Evolutionary conservation across 2,113 vertebrate genomes (phyloP).

Genomic region (Nothobranchius kuhntae): DNA sequence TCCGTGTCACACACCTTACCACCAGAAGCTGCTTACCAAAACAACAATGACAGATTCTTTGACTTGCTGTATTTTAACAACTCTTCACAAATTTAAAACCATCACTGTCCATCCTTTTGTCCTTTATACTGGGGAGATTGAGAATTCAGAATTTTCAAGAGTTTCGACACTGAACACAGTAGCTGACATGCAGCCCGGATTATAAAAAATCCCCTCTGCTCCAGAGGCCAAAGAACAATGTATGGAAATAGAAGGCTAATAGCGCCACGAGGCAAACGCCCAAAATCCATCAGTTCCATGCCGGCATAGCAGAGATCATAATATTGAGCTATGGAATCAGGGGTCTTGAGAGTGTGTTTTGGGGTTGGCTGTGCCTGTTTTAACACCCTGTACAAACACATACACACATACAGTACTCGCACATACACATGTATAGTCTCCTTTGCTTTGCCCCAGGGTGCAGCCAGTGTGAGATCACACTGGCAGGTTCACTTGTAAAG

Average conservation of each 20-base stretch:
- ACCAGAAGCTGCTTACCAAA: too few relatives aligned
- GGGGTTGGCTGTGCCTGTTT: constrained; percentile 73
- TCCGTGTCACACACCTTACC: too few relatives aligned
- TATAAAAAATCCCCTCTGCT: constrained; percentile 26
- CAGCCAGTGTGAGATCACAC: constrained; percentile 78
- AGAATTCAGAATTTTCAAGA: constrained; percentile 5
- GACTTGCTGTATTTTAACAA: too few relatives aligned
- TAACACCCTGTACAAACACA: constrained; percentile 48
- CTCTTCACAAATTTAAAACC: too few relatives aligned
- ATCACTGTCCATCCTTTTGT: too few relatives aligned
- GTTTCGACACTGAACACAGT: constrained; percentile 12
- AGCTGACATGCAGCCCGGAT: constrained; percentile 22
- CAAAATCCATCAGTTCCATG: constrained; percentile 61
- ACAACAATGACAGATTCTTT: too few relatives aligned
- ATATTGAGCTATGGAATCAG: constrained; percentile 70
- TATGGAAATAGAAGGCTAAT: constrained; percentile 62
- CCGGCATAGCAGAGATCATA: constrained; percentile 60
- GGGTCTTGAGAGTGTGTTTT: constrained; percentile 59
- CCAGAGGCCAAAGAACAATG: constrained; percentile 44
- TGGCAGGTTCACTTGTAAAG: constrained; percentile 77
- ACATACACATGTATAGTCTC: constrained; percentile 66
- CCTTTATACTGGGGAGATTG: constrained; percentile 8
- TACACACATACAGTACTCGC: constrained; percentile 29
- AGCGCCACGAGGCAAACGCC: constrained; percentile 39
- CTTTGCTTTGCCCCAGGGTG: constrained; percentile 79